Percentiles rank a stretch among this genome's conserved stretches.
phyloP scores from a whole-genome alignment of 2,888 invertebrate genomes.

The Suillia variegata region DNA sequence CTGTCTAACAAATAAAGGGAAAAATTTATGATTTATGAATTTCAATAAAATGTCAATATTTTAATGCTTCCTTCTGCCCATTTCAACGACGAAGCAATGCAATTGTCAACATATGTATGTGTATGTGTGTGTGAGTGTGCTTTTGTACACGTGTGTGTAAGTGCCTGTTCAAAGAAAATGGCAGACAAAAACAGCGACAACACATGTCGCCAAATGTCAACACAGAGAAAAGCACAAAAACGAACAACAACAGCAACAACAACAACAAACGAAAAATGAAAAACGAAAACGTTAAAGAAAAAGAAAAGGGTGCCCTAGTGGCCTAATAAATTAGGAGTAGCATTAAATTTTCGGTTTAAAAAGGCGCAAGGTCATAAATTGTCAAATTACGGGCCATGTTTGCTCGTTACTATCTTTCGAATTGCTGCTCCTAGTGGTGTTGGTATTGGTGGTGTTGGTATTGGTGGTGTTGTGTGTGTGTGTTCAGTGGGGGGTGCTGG shows the following conservation, averaged over 20 bases:
- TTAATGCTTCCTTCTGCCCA: too few species aligned
- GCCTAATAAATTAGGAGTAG: not conserved
- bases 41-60: conserved; percentile 20
- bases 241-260: too few species aligned
- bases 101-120: not conserved
- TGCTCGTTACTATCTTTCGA: not conserved
- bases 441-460: too few species aligned
- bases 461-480: too few species aligned
- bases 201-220: conserved; percentile 1
- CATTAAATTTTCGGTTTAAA: not conserved
- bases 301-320: not conserved
- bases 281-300: not conserved
- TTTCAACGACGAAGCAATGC: conserved; percentile 12
- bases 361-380: not conserved
- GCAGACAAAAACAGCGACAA: conserved; percentile 9
- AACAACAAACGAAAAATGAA: not conserved
- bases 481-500: too few species aligned
- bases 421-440: too few species aligned
- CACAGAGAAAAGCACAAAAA: conserved; percentile 3
- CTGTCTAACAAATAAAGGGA: too few species aligned
- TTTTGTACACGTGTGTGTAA: too few species aligned
- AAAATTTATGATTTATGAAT: conserved; percentile 18
- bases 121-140: too few species aligned
- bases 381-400: conserved; percentile 6
- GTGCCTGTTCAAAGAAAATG: not conserved